Base-by-base conservation (phyloP, 2,888 invertebrate species). In the Cheilosia scutellata region DNA sequence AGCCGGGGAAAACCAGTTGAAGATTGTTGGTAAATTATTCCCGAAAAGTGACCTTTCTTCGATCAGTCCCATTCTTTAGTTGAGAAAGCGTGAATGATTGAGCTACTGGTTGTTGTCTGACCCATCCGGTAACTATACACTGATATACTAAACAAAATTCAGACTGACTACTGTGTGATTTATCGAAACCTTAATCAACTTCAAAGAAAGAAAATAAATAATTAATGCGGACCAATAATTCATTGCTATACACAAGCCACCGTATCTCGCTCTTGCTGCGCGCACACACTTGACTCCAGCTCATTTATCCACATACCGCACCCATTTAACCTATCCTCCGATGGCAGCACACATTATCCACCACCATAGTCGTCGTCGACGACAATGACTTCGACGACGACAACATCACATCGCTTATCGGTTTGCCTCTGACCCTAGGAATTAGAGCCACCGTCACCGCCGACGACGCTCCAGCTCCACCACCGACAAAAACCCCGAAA, bases 331-430 rank as follows among this genome's bases (percentile, higher is more conserved):
- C 82, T 68, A 66, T 86, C 62, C 70, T 71, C 60, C 75, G 79
- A 58, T 66, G 70, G 74, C 37, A 42, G 44, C 49, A 42, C 65
- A 79, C 68, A 80, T 27, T 68, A 74, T 74, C 68, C 75, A 82
- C 76, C 57, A 27, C 63, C 63, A 63, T 42, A 33, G 47, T 82
- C 44, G 16, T 62, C 63, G 40, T 58, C 80, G 71, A 71, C 80
- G 80, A 80, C 84, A 76, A 84, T 65, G 76, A 75, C 75, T 75
- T 62, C 75, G 71, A 80, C 80, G 80, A 80, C 86, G 82, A 86
- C 86, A 86, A 86, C 86, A 82, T 76, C 82, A 68, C 86, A 82
- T 80, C 72, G 74, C 86, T 86, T 86, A 86, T 86, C 82, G 86
- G 82, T 86, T 76, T 86, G 77, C 72, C 82, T 86, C 86, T 82